Base-by-base conservation (phyloP, 2,797 vertebrate genomes). In the Phoebastria nigripes region DNA sequence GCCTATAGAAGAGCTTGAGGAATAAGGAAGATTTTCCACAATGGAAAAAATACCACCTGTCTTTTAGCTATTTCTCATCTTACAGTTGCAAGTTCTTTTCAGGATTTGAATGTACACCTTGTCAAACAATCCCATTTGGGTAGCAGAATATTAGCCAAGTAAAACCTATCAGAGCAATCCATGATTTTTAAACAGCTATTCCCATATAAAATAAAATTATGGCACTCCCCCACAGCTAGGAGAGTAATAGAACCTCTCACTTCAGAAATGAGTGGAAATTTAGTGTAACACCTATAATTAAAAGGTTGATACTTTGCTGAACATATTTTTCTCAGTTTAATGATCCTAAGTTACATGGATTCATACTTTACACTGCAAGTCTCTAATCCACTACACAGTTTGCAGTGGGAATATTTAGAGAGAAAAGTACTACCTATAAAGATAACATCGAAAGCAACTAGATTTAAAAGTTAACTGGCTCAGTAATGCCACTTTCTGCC, bases 211-310 rank as follows among this genome's bases (percentile, higher is more conserved):
- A 89, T 28, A 56, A 72, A 91, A 87, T 65, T 33, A 89, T 28
- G 46, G 62, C 62, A 39, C 62, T 92, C 51, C 18, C 29, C 22
- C 66, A 74, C 62, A 82, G 44, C 83, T 90, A 59, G n/a, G 76
- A 88, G 52, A 79, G 58, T 79, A 93, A 89, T 21, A 79, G 65
- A 81, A 84, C 33, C 52, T 89, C 81, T 94, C 49, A 8, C 81
- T 90, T 84, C 81, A 82, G 66, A 84, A 95, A 61, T 42, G 7
- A 95, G 54, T 58, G 28, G 49, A 87, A 93, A 94, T 92, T 76
- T 82, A 92, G 39, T 76, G 49, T 54, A 72, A 79, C 73, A 86
- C n/a, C 78, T 91, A 12, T 79, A 96, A 92, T 90, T 93, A 94
- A 89, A 92, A 92, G 87, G 73, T 31, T 65, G 81, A 82, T 82